Evolutionary conservation across 2,888 invertebrate species (phyloP), one percentile per base, ranked within the genome.

Genomic region (Calameuta pallipes): DNA sequence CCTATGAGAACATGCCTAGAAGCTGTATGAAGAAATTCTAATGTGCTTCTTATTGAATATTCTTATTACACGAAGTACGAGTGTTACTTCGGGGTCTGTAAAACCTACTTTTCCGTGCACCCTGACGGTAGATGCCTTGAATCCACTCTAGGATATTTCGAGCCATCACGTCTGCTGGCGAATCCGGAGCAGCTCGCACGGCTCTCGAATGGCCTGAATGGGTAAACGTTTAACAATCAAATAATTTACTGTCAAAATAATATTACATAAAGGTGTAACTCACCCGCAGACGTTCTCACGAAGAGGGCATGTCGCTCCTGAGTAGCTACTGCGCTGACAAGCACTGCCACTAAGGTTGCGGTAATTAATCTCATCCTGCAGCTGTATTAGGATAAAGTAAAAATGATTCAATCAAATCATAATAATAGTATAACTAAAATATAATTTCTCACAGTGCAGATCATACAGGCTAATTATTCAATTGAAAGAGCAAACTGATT

Each of bases 111-210:
- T 92, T 93, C 87, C 93, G 90, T 81, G 92, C 92, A 82, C 93
- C 93, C 87, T 95, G 94, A 83, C 94, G 93, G 88, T 95, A 95
- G 80, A 95, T 93, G 83, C 94, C 95, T 90, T 96, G 95, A 82
- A 96, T 94, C 96, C 96, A 96, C 83, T 95, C 94, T 79, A 96
- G 93, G 83, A 96, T 94, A 88, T 95, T 95, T 90, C 94, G 94
- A 78, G 96, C 95, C 94, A 95, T 95, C 89, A 95, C 94, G 88
- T 96, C 96, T 76, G 94, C 94, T 75, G 88, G 84, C 69, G 89
- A 85, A 76, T 88, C 83, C 56, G 77, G 76, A 70, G 84, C 83
- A 36, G 87, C 85, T 79, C 87, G 82, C 73, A 83, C 87, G 56
- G 84, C 85, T 83, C 90, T 86, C 83, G 84, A 83, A 79, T 82